Evolutionary conservation across 2,113 vertebrate genomes (phyloP), one percentile per base, ranked within the genome.

Genomic region (Clarias magur): DNA sequence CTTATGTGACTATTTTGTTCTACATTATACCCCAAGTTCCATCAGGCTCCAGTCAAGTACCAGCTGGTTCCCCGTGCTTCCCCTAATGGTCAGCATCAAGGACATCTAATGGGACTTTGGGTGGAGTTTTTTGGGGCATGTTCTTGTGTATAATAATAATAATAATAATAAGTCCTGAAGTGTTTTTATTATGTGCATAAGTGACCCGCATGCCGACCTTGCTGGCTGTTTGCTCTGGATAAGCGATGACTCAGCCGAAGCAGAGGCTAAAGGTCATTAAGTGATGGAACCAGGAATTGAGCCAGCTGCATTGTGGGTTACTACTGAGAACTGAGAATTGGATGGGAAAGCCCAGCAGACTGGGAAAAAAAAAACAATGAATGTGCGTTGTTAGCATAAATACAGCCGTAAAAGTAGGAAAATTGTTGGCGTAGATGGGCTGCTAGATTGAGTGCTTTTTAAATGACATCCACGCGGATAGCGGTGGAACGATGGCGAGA

Each of bases 221-320:
- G 75, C 38, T 72, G 57, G 72, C 34, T 81, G 68, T 87, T 79
- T 84, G 68, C 63, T 86, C 79, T 73, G 42, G 38, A 54, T 38
- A 65, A 79, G 62, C 59, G 23, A 53, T 76, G 56, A 54, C 78
- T 25, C 38, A 10, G n/a, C 65, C 63, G 70, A 78, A 59, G 34
- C n/a, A 73, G 23, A 48, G 85, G 80, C 83, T 81, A 57, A 65
- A 86, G 83, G 88, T 86, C 84, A 83, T 34, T 83, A 78, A 60
- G 81, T 62, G 80, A 67, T 83, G 72, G 88, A 80, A 83, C 72
- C 80, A 89, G 82, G 80, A 86, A 70, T 59, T 62, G 68, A 79
- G 75, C 62, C 80, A 88, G 80, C 76, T 88, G 80, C 62, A 62
- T 79, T 30, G 30, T 83, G 76, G 80, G 57, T 86, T 78, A 27